Conservation (phyloP, 2,888 invertebrate genomes). For the Drosophila infuscata region DNA sequence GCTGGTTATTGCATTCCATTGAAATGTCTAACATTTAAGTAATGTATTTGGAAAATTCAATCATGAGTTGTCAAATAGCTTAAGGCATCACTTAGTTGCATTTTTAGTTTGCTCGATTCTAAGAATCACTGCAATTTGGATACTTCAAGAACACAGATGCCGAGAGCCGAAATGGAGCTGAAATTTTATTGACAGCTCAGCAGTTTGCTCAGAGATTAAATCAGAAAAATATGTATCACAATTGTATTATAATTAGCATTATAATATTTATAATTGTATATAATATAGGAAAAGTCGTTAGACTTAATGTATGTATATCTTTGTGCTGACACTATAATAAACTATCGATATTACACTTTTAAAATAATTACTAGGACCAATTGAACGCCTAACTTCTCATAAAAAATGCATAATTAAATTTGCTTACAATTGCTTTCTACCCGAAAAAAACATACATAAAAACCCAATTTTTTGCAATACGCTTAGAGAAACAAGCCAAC, state of each 20-base stretch:
- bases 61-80: neutral
- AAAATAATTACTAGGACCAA: neutral
- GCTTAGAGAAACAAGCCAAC: constrained; percentile 33
- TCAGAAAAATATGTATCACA: neutral
- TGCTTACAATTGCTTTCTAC: constrained; percentile 1
- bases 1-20: neutral
- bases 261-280: too few relatives aligned
- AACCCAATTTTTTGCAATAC: constrained; percentile 27
- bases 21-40: neutral
- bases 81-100: neutral
- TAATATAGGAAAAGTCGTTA: neutral
- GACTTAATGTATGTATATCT: neutral
- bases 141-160: neutral
- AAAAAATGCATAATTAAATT: constrained; percentile 20
- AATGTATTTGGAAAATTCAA: neutral
- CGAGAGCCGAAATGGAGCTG: neutral
- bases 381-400: neutral
- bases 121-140: neutral
- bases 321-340: neutral
- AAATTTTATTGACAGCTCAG: neutral
- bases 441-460: neutral
- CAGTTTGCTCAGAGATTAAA: neutral
- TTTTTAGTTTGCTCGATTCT: constrained; percentile 1
- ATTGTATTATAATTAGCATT: too few relatives aligned
- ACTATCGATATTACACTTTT: neutral